These are phyloP conservation scores for Synergus laeviventris DNA, from an alignment of 2,888 invertebrate genomes.

Conservation along the genomic window DNA sequence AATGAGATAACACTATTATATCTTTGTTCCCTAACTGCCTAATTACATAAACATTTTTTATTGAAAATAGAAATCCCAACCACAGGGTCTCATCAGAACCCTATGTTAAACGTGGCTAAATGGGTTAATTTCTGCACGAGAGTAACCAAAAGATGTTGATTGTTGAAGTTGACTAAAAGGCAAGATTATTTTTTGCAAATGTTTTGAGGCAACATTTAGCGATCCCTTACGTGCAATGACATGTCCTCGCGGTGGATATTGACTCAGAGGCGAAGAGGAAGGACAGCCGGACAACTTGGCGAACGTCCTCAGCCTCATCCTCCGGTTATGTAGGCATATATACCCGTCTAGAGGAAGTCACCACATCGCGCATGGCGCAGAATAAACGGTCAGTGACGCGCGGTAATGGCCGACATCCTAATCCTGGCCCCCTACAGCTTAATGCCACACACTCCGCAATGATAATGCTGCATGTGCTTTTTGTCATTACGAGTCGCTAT, in stretches of 20 bases:
- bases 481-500: conserved; percentile 68
- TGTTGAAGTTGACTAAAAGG: no score
- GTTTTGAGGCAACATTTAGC: neutral
- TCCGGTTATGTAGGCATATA: conserved; percentile 65
- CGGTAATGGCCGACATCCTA: conserved; percentile 76
- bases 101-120: no score
- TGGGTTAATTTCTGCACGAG: no score
- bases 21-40: no score
- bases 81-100: no score
- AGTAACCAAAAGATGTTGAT: no score
- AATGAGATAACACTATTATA: no score
- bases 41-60: no score
- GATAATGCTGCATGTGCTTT: conserved; percentile 72
- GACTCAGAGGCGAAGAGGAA: conserved; percentile 30
- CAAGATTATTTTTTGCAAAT: no score
- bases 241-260: conserved; percentile 14
- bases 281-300: conserved; percentile 58
- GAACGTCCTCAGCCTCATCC: conserved; percentile 65
- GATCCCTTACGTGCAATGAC: neutral
- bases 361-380: conserved; percentile 68
- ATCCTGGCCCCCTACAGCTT: conserved; percentile 75
- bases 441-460: conserved; percentile 70
- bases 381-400: conserved; percentile 75
- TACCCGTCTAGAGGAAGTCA: conserved; percentile 73
- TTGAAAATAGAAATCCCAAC: no score